Percentiles rank a stretch among this genome's conserved stretches.
phyloP scores from a whole-genome alignment of 2,888 invertebrate genomes.

The Spisula subtruncata region DNA sequence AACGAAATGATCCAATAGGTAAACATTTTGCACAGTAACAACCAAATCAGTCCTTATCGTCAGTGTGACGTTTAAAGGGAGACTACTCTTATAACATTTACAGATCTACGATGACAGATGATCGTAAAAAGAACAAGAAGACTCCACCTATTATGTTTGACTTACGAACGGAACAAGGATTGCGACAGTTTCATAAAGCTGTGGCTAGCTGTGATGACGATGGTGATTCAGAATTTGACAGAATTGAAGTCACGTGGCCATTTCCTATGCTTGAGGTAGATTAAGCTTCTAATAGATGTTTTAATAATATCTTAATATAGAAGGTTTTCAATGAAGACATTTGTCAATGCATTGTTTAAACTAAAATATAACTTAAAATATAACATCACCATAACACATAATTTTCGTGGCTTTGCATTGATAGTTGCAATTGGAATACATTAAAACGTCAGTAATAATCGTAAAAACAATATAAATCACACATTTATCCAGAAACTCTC shows the following conservation, averaged over 20 bases:
- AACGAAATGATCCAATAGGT: no score
- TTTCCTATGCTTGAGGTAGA: constrained; percentile 80
- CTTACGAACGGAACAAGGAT: constrained; percentile 55
- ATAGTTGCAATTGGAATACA: neutral
- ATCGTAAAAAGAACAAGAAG: constrained; percentile 47
- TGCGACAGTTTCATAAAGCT: constrained; percentile 55
- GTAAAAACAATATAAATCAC: neutral
- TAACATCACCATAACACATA: no score
- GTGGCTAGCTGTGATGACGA: constrained; percentile 69
- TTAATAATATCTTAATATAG: no score
- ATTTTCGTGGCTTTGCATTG: no score
- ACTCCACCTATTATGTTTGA: constrained; percentile 65
- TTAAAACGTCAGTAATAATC: no score
- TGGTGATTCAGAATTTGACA: constrained; percentile 77
- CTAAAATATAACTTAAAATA: no score
- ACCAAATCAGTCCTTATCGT: neutral
- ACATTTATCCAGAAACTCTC: neutral
- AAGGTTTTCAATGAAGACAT: no score
- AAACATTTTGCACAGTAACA: no score
- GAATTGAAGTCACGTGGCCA: constrained; percentile 80
- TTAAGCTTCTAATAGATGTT: neutral
- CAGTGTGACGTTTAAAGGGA: constrained; percentile 7
- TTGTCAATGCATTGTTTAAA: no score
- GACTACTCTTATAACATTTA: neutral
- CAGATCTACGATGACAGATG: constrained; percentile 38